Evolutionary conservation across 2,888 invertebrate species (phyloP).

Genomic region (Caenorhabditis zanzibari): DNA sequence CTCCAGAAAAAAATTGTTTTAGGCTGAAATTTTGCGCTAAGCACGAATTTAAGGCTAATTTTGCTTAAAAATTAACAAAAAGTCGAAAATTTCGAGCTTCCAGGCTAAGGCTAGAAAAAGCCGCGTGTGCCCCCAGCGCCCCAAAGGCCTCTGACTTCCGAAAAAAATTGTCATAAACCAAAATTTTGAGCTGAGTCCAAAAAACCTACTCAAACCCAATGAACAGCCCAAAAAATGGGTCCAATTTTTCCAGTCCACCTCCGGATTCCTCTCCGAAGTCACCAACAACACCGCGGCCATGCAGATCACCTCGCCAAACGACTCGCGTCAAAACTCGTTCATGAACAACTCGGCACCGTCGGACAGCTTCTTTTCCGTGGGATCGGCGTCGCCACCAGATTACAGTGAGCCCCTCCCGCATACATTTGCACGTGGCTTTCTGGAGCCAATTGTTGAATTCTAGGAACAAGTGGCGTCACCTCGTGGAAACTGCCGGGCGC

Average conservation of each 20-base stretch:
- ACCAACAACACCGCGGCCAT: constrained; percentile 81
- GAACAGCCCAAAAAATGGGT: too few relatives aligned
- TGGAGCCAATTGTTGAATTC: constrained; percentile 61
- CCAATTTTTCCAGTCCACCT: constrained; percentile 61
- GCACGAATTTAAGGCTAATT: too few relatives aligned
- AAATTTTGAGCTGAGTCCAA: background rate
- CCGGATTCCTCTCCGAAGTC: constrained; percentile 81
- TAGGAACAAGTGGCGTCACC: constrained; percentile 44
- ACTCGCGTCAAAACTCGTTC: constrained; percentile 45
- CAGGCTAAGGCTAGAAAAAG: too few relatives aligned
- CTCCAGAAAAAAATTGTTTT: too few relatives aligned
- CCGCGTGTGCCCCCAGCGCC: too few relatives aligned
- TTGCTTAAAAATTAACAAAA: too few relatives aligned
- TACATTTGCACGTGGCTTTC: constrained; percentile 55
- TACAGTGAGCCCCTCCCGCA: constrained; percentile 66
- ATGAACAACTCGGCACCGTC: constrained; percentile 65
- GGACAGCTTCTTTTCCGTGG: constrained; percentile 75
- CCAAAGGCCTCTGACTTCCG: too few relatives aligned
- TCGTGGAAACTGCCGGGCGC: constrained; percentile 62
- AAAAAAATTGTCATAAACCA: background rate
- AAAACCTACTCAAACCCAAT: too few relatives aligned
- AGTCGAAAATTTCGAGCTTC: too few relatives aligned
- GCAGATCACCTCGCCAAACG: constrained; percentile 78
- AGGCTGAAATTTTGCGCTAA: too few relatives aligned
- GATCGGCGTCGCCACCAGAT: constrained; percentile 75